Evolutionary conservation across 1,140 invertebrate species (phyloP), one percentile per base, ranked within the genome.

Genomic region (Drosophila busckii): DNA sequence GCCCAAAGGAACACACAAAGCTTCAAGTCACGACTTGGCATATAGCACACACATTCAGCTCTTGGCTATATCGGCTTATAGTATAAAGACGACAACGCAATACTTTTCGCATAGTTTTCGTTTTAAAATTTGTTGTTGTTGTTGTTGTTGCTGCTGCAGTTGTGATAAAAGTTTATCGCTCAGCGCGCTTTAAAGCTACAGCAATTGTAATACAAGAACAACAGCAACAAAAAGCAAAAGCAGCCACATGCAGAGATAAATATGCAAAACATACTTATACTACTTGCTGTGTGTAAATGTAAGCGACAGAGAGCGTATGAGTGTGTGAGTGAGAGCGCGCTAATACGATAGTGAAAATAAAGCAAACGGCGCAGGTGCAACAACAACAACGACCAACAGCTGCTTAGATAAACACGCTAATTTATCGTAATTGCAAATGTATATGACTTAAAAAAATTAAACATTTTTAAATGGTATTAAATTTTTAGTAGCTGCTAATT

Each of bases 81-180:
- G 29, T 26, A 26, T 35, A 42, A 42, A 29, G 12, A 28, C 31
- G 59, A 61, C 31, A 41, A 46, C 53, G 48, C 42, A 76, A 76
- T 50, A 80, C 52, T 55, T 54, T 80, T 64, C n/a, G 55, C 69
- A 70, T 35, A 70, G 42, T 56, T 70, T 52, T 34, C 61, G 48
- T 52, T 60, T 28, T 60, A 25, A n/a, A n/a, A n/a, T n/a, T 13
- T 60, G 16, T 37, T 60, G 7, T 34, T 58, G 22, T 34, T 29
- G 37, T 17, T 44, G 31, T 10, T 54, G 44, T 23, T 65, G 60
- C 31, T 75, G 70, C 56, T 78, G 71, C 71, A 73, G 44, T 73
- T 73, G 73, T 73, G 73, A 78, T 78, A 78, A 78, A 80, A 78
- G 49, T 78, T 78, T 78, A 78, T 78, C 73, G 68, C 67, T 49